A percentile compares a stretch with the other conserved stretches of the same genome.
These are phyloP conservation scores for Apis dorsata DNA, from an alignment of 1,140 invertebrate genomes.

Conservation along the genomic window DNA sequence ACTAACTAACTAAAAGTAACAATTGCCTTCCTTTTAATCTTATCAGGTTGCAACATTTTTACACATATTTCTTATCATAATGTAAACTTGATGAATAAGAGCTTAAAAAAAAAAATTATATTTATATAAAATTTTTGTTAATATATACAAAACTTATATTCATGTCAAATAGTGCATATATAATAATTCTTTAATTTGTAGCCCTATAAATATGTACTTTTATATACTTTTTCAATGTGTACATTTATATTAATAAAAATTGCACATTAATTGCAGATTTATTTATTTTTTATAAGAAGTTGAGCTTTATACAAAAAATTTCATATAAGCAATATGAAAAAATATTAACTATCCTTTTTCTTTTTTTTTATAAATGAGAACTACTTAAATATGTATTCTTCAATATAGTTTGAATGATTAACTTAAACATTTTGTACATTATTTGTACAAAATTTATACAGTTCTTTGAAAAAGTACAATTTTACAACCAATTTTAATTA, in stretches of 20 bases:
- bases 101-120: conserved; percentile 1
- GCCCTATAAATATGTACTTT: conserved; percentile 42
- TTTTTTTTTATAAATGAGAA: conserved; percentile 28
- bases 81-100: not conserved
- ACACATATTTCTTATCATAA: not conserved
- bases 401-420: conserved; percentile 10
- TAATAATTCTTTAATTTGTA: conserved; percentile 7
- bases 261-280: conserved; percentile 28
- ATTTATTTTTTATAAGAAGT: conserved; percentile 16
- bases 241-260: conserved; percentile 33
- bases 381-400: not conserved
- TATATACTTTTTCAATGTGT: conserved; percentile 29
- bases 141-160: conserved; percentile 40
- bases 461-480: not conserved
- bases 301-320: conserved; percentile 32
- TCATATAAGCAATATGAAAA: conserved; percentile 25
- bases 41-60: conserved; percentile 16
- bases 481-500: conserved; percentile 12
- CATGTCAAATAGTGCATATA: conserved; percentile 9
- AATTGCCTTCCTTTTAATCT: conserved; percentile 14
- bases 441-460: conserved; percentile 15
- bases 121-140: conserved; percentile 19
- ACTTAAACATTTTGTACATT: conserved; percentile 37
- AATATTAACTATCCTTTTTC: conserved; percentile 18
- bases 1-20: not conserved